Base-by-base conservation (phyloP, 2,888 invertebrate genomes). In the Latrodectus hesperus region DNA sequence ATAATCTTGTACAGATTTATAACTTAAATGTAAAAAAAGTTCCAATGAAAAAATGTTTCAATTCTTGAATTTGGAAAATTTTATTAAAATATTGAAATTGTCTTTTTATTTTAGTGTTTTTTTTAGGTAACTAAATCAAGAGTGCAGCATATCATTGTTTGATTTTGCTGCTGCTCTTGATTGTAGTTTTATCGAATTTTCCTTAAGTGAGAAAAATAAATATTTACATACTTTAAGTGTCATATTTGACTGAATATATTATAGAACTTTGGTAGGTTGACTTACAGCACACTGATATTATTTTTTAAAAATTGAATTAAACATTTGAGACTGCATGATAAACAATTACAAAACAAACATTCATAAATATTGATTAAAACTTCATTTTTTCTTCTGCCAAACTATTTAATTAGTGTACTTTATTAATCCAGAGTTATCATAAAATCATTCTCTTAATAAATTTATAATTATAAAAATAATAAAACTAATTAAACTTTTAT, bases 1-100 rank as follows among this genome's bases (percentile, higher is more conserved):
- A 87, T 81, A 87, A 65, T 65, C 76, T 53, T 86, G 86, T 87
- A 87, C 77, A 87, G 86, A 81, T 87, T 87, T 87, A 73, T 87
- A 87, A 53, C 71, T 67, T 49, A 60, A 60, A 49, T 87, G 76
- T 81, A 76, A 86, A 68, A 75, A 53, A 76, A 64, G 53, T 70
- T 16, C 17, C 22, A 14, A 67, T 22, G 49, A 22, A n/a, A 76
- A 51, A 60, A 60, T 16, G 60, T 60, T 12, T 60, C 60, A 60
- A 60, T n/a, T 60, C n/a, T 60, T 60, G 60, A 60, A 60, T 60
- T 60, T 60, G 60, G 60, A 60, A 60, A 71, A 71, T 71, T 71
- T n/a, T 71, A 71, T 51, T n/a, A 60, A 38, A 49, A n/a, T 49
- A 71, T 71, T 71, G 12, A 49, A 51, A 71, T 12, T 38, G 12